Evolutionary conservation across 2,888 invertebrate genomes (phyloP).

Genomic region (Rosalia funebris): DNA sequence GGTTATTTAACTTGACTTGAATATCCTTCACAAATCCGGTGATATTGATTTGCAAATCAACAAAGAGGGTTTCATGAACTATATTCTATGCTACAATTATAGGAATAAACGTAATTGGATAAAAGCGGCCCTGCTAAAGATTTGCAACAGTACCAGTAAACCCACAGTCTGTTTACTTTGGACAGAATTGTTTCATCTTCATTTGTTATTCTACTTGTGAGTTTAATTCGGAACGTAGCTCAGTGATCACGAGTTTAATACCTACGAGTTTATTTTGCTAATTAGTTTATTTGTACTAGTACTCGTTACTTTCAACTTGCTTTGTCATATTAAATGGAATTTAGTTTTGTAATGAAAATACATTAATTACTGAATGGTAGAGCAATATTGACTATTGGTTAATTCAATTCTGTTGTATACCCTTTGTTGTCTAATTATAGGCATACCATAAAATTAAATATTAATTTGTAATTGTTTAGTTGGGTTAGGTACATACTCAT

Average conservation of each 20-base stretch:
- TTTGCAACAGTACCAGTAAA: conserved; percentile 14
- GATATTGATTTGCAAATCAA: conserved; percentile 22
- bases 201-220: conserved; percentile 10
- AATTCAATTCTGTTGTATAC: too few species aligned
- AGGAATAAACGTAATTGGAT: conserved; percentile 21
- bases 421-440: too few species aligned
- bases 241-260: neutral
- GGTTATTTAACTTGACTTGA: neutral
- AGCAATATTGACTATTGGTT: too few species aligned
- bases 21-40: conserved; percentile 4
- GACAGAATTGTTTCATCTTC: conserved; percentile 10
- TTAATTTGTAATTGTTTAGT: too few species aligned
- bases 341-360: too few species aligned
- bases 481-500: too few species aligned
- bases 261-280: neutral
- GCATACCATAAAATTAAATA: too few species aligned
- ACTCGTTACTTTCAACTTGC: too few species aligned
- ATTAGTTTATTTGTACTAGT: too few species aligned
- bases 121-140: conserved; percentile 8
- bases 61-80: conserved; percentile 7
- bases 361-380: too few species aligned
- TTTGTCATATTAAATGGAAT: too few species aligned
- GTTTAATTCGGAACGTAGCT: neutral
- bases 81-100: conserved; percentile 14
- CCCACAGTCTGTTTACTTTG: conserved; percentile 8